phyloP scores from a whole-genome alignment of 2,888 invertebrate genomes.

The Agonum fuliginosum region DNA sequence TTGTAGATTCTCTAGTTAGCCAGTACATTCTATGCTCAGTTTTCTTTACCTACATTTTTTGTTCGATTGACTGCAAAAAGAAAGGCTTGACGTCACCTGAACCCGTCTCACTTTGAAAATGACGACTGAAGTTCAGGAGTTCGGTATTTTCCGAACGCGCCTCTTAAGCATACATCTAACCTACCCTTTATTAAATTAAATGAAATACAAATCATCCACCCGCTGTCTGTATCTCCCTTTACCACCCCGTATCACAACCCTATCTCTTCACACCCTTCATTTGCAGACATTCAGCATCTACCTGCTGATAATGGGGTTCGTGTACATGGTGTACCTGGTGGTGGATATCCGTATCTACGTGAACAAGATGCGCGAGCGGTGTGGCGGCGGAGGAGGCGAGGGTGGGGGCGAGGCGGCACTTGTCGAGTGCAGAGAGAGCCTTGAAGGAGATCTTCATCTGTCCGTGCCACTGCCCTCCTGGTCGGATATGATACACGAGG shows the following conservation, averaged over 20 bases:
- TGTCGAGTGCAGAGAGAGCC: slow-evolving; percentile 54
- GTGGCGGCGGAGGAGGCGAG: too few species aligned
- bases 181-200: too few species aligned
- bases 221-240: not conserved
- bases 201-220: too few species aligned
- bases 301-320: slow-evolving; percentile 76
- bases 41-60: too few species aligned
- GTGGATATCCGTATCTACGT: slow-evolving; percentile 79
- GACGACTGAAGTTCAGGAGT: too few species aligned
- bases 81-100: too few species aligned
- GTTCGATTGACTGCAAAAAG: too few species aligned
- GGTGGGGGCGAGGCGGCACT: not conserved
- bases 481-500: slow-evolving; percentile 68
- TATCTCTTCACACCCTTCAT: slow-evolving; percentile 58
- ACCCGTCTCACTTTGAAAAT: too few species aligned
- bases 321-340: slow-evolving; percentile 78
- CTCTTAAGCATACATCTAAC: too few species aligned
- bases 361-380: slow-evolving; percentile 71
- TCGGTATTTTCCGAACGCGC: too few species aligned
- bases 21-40: too few species aligned
- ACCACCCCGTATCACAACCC: not conserved
- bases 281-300: slow-evolving; percentile 79
- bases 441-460: slow-evolving; percentile 66
- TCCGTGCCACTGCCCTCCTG: slow-evolving; percentile 70
- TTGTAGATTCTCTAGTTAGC: too few species aligned